Base-by-base conservation (phyloP, 2,888 invertebrate species). In the Eupithecia subfuscata region DNA sequence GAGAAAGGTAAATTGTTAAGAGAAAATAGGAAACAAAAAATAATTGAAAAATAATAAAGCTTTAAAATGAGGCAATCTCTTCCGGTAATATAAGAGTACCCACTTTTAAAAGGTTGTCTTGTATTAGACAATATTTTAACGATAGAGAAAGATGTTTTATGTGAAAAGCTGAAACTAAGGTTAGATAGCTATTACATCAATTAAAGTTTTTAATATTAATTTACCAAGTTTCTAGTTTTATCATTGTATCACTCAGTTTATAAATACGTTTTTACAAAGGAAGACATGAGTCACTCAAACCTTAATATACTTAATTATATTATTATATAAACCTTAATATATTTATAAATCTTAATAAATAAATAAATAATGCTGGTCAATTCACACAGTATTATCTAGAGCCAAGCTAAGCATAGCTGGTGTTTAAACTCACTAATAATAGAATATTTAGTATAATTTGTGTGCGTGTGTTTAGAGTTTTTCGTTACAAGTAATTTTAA, bases 1-100 rank as follows among this genome's bases (percentile, higher is more conserved):
- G 52, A 37, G 34, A 68, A 70, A 71, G 56, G 40, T 48, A 67
- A 25, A 45, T 48, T 43, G 40, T 22, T 22, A 68, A 68, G 40
- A 68, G 68, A 25, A 68, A 68, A 43, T 68, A 67, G 65, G 65
- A 67, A 67, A 67, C 65, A 67, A 40, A 56, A n/a, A 40, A 40
- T 68, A 68, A 68, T 68, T 68, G 43, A 40, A 68, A 68, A 43
- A 45, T 68, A 43, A 43, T 43, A 40, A 68, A 45, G 2, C 22
- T 43, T 68, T 43, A 68, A 68, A 40, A 67, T n/a, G 34, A 67
- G 40, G 22, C 67, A 12, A 40, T 67, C 67, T 67, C 67, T 67
- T 67, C 67, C 67, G 67, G 43, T 68, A 43, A 12, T 68, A 43
- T 12, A 37, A 67, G 1, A 34, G 30, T 64, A 64, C 34, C 7